Conservation (phyloP, 1,140 invertebrate genomes). For the Hermatobates lingyangjiaoensis region DNA sequence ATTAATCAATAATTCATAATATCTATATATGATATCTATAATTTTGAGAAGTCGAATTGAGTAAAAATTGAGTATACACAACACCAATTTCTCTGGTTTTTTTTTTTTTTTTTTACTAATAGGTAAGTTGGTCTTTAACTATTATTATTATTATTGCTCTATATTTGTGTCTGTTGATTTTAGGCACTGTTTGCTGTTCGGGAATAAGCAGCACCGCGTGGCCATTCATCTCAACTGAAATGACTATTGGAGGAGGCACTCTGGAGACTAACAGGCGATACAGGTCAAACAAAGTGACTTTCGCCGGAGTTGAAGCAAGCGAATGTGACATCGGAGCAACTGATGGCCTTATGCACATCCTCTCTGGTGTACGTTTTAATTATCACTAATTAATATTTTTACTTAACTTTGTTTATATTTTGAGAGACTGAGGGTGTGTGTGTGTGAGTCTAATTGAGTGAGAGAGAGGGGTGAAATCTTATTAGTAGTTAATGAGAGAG, state of each 20-base stretch:
- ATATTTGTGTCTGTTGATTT: neutral
- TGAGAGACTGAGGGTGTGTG: neutral
- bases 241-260: neutral
- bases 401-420: neutral
- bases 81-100: neutral
- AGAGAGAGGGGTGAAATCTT: neutral
- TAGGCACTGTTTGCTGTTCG: neutral
- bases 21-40: neutral
- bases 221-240: neutral
- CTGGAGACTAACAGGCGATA: neutral
- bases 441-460: neutral
- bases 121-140: neutral
- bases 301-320: neutral
- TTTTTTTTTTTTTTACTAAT: neutral
- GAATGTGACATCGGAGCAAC: neutral
- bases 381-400: neutral
- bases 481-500: neutral
- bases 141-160: neutral
- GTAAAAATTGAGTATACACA: neutral
- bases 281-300: neutral
- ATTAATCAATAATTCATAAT: neutral
- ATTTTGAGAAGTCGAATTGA: neutral
- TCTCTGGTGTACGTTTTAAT: neutral
- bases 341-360: neutral
- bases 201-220: neutral